A percentile compares a stretch with the other conserved stretches of the same genome.
These are phyloP conservation scores for Schrankia costaestrigalis DNA, from an alignment of 2,888 invertebrate species.

Conservation along the genomic window DNA sequence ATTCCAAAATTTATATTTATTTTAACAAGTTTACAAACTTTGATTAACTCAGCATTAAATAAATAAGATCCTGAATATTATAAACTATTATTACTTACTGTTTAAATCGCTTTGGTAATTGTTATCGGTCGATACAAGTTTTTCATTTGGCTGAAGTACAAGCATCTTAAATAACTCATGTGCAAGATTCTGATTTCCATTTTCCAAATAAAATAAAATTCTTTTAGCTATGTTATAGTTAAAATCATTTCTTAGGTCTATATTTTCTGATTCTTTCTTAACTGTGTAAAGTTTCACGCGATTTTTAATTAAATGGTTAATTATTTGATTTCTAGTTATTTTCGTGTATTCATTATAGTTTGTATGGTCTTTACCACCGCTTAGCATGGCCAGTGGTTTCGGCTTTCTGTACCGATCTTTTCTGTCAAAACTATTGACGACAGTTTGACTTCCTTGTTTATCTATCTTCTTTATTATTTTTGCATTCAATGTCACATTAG, in stretches of 20 bases:
- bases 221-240: conserved; percentile 56
- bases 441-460: conserved; percentile 16
- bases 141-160: conserved; percentile 24
- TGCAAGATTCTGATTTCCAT: conserved; percentile 52
- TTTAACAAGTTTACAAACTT: too few relatives aligned
- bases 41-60: too few relatives aligned
- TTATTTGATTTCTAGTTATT: conserved; percentile 53
- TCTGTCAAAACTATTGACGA: too few relatives aligned
- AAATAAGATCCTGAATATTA: too few relatives aligned
- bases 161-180: conserved; percentile 59
- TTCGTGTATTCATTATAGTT: too few relatives aligned
- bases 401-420: too few relatives aligned
- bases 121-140: too few relatives aligned
- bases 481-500: conserved; percentile 42
- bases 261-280: conserved; percentile 40
- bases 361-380: conserved; percentile 12
- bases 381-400: conserved; percentile 5
- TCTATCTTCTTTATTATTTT: conserved; percentile 39
- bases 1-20: too few relatives aligned
- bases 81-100: too few relatives aligned
- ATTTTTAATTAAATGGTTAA: conserved; percentile 61
- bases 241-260: conserved; percentile 38
- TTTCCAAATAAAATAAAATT: conserved; percentile 50
- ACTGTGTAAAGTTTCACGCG: conserved; percentile 49
- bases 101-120: too few relatives aligned